Evolutionary conservation across 1,140 invertebrate genomes (phyloP).

Genomic region (Pinna nobilis): DNA sequence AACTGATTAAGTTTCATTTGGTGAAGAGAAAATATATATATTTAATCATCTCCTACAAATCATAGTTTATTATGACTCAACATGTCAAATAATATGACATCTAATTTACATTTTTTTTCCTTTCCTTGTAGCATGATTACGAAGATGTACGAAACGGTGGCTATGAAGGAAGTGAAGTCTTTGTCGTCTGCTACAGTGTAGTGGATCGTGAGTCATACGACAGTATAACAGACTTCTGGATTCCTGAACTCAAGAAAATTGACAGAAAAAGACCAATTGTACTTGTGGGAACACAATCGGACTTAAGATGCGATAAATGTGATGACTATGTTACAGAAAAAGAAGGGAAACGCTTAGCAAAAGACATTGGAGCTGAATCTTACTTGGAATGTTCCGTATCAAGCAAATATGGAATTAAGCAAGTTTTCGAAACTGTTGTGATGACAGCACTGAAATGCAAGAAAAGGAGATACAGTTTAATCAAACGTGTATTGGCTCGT

Average conservation of each 20-base stretch:
- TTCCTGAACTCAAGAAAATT: constrained; percentile 77
- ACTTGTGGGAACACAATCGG: constrained; percentile 80
- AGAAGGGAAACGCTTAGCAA: constrained; percentile 85
- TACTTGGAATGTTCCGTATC: constrained; percentile 94
- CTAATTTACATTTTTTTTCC: neutral
- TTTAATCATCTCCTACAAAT: too few relatives aligned
- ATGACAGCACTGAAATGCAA: constrained; percentile 80
- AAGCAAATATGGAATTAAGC: constrained; percentile 92
- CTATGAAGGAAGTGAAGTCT: constrained; percentile 98
- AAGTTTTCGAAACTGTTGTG: constrained; percentile 91
- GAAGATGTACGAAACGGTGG: constrained; percentile 90
- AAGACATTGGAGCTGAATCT: constrained; percentile 83
- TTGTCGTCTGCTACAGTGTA: constrained; percentile 99
- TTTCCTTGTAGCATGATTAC: constrained; percentile 81
- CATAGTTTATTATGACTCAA: too few relatives aligned
- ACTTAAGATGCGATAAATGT: constrained; percentile 31
- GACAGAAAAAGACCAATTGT: constrained; percentile 84
- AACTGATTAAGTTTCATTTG: too few relatives aligned
- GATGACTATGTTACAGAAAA: constrained; percentile 78
- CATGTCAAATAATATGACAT: neutral
- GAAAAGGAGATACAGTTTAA: constrained; percentile 56
- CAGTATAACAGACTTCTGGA: constrained; percentile 93
- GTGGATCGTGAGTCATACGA: constrained; percentile 98
- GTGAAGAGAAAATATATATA: too few relatives aligned
- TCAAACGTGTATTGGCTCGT: constrained; percentile 39